Percentiles rank a stretch among this genome's conserved stretches.
These are phyloP conservation scores for Ips nitidus DNA, from an alignment of 1,140 invertebrate genomes.

Conservation along the genomic window DNA sequence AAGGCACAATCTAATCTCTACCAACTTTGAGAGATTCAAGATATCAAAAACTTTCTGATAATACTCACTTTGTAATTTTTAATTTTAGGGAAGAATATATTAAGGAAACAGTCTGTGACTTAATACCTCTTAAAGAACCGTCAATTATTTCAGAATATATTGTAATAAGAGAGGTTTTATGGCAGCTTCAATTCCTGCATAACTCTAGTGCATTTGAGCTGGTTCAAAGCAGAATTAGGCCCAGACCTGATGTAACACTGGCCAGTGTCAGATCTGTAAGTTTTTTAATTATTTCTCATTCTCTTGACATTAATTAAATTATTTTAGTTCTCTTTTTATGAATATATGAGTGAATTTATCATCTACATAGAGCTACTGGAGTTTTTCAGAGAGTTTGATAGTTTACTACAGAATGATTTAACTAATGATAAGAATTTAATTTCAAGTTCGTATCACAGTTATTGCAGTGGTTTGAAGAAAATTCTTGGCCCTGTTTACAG, in stretches of 20 bases:
- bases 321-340: conserved; percentile 44
- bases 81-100: conserved; percentile 45
- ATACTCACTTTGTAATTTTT: conserved; percentile 4
- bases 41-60: background rate
- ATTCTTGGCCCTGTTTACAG: conserved; percentile 42
- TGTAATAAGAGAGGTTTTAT: conserved; percentile 48
- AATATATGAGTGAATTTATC: conserved; percentile 44
- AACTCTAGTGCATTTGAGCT: conserved; percentile 44
- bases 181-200: conserved; percentile 46
- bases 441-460: conserved; percentile 33
- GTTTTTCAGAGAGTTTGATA: conserved; percentile 42
- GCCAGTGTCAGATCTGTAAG: conserved; percentile 47
- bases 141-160: conserved; percentile 49
- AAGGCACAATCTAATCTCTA: too few relatives aligned
- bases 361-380: conserved; percentile 46
- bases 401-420: conserved; percentile 23
- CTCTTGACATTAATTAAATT: background rate
- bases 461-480: conserved; percentile 35
- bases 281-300: background rate
- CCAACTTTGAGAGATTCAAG: too few relatives aligned
- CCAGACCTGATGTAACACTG: conserved; percentile 46
- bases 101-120: conserved; percentile 36
- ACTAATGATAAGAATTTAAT: conserved; percentile 17
- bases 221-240: conserved; percentile 38
- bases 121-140: conserved; percentile 38